Evolutionary conservation across 92 coral and sea anemone genomes (phyloP), one percentile per base, ranked within the genome.

Genomic region (Phenganax marumi): DNA sequence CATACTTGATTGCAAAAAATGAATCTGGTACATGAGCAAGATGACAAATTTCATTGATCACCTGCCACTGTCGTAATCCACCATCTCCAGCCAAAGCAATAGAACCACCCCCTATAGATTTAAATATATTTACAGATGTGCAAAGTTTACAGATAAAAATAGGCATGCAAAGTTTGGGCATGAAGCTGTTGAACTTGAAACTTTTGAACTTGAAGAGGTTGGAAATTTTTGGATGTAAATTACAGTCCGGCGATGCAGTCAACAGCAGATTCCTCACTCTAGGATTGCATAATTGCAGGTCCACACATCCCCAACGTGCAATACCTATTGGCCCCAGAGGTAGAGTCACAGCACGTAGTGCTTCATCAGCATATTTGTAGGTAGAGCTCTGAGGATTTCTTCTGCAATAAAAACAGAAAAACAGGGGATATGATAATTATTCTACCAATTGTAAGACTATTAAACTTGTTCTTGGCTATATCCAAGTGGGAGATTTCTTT

Each of bases 41-140:
- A 71, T 93, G 97, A 62, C 81, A 66, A 60, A 93, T 87, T 33
- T 70, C 65, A 75, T 90, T 90, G 33, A 88, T 70, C 47, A 93
- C 75, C 84, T 93, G 97, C 97, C 97, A 93, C 72, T 93, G 97
- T 11, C 97, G 95, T 62, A 93, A 66, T 3, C 97, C 97, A 8
- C 97, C 97, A 88, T 93, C 97, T 48, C 97, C 97, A 33, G 97
- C 97, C 61, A 93, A 22, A 2, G 97, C 95, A 72, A 93, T 91
- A 53, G 85, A 81, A 24, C 97, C 97, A 12, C 97, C 97, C 22
- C 97, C 97, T 93, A 71, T 22, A 46, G 13, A 66, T 12, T 17
- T 43, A 22, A 61, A 16, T 52, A 0, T 7, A 78, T 52, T 10
- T 21, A 46, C 46, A 25, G 50, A 13, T 71, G 7, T 60, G 7